Conservation (phyloP, 2,113 vertebrate genomes). For the Danionella cerebrum region DNA sequence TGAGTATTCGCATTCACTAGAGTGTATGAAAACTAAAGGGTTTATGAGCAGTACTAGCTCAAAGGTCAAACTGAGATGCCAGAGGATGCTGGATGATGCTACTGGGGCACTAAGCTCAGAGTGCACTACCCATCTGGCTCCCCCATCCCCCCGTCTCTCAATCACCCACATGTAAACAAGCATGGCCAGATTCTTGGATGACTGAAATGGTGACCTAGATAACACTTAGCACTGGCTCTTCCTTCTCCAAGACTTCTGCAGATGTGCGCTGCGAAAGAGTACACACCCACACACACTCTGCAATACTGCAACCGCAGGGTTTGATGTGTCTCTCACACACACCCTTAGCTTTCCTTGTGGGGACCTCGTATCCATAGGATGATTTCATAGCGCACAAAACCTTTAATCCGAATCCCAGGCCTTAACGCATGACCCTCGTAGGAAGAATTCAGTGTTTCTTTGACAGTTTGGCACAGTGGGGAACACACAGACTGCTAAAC, state of each 20-base stretch:
- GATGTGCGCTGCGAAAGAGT: constrained; percentile 30
- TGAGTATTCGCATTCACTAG: too few species aligned
- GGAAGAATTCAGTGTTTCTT: too few species aligned
- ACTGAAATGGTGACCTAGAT: constrained; percentile 68
- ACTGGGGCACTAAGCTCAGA: constrained; percentile 42
- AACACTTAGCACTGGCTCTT: constrained; percentile 47
- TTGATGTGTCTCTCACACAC: background rate
- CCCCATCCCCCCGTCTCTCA: constrained; percentile 29
- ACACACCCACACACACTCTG: background rate
- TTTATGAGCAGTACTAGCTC: background rate
- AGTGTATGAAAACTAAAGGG: background rate
- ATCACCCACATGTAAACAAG: constrained; percentile 59
- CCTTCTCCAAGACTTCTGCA: constrained; percentile 33
- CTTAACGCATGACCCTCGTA: too few species aligned
- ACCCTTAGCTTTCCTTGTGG: background rate
- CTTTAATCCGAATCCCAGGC: too few species aligned
- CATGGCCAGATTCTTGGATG: constrained; percentile 55
- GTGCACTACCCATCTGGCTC: constrained; percentile 58
- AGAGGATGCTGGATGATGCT: constrained; percentile 51
- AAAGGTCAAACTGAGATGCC: constrained; percentile 25
- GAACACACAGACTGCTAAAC: too few species aligned
- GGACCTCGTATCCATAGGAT: too few species aligned
- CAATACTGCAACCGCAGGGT: constrained; percentile 22
- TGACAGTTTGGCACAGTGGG: too few species aligned
- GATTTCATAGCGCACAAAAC: too few species aligned